These are phyloP conservation scores for Abramis brama DNA, from an alignment of 2,113 vertebrate genomes.

Conservation along the genomic window DNA sequence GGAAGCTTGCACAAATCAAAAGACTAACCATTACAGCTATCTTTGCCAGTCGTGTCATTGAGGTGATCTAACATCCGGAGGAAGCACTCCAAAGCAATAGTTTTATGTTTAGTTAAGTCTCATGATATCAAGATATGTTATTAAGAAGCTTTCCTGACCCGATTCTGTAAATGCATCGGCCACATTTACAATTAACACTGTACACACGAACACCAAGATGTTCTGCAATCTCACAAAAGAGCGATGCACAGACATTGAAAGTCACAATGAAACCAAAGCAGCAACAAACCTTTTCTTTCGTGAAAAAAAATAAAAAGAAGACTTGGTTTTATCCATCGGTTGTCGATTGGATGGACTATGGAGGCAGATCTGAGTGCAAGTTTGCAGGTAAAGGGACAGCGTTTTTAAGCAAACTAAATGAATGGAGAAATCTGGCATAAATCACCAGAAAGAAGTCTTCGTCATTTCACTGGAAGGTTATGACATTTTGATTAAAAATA, in stretches of 20 bases:
- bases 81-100: slow-evolving; percentile 17
- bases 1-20: slow-evolving; percentile 3
- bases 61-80: not conserved
- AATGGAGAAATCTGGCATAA: not conserved
- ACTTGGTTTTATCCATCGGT: not conserved
- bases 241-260: not conserved
- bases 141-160: slow-evolving; percentile 61
- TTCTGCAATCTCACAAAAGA: not conserved
- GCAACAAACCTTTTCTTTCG: not conserved
- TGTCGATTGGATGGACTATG: not conserved
- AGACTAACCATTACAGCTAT: not conserved
- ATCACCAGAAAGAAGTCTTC: not conserved
- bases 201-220: slow-evolving; percentile 28
- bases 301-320: not conserved
- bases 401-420: not conserved
- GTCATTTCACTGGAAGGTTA: not conserved
- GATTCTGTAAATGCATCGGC: slow-evolving; percentile 56
- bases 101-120: slow-evolving; percentile 27
- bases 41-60: not conserved
- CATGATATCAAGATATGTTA: slow-evolving; percentile 54
- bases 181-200: slow-evolving; percentile 63
- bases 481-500: not conserved
- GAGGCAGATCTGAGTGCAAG: not conserved
- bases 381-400: not conserved
- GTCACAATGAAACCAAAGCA: not conserved